These are phyloP conservation scores for Heptranchias perlo DNA, from an alignment of 2,113 vertebrate species.

Conservation along the genomic window DNA sequence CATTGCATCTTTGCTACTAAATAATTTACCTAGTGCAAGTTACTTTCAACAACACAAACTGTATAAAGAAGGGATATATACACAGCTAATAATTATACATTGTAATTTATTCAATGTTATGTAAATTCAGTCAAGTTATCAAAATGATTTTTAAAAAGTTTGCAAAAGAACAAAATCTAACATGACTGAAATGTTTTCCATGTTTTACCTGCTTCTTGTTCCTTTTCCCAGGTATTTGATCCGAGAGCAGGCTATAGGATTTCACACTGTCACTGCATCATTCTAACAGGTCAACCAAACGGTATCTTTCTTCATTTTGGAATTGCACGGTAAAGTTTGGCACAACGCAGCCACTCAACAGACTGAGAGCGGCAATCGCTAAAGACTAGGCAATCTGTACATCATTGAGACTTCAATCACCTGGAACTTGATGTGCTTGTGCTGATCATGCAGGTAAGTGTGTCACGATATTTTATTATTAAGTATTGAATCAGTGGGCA, in stretches of 20 bases:
- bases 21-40: constrained; percentile 13
- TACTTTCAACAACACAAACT: constrained; percentile 6
- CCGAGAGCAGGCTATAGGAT: background rate
- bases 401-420: background rate
- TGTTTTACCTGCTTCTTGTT: background rate
- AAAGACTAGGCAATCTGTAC: background rate
- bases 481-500: background rate
- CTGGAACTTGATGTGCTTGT: background rate
- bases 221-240: background rate
- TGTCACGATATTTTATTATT: background rate
- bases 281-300: background rate
- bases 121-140: background rate
- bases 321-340: background rate
- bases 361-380: background rate
- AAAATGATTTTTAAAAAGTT: background rate
- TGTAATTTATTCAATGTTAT: background rate
- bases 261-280: background rate
- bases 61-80: too few species aligned
- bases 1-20: background rate
- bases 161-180: background rate
- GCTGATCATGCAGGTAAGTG: background rate
- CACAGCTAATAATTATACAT: background rate
- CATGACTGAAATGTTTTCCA: background rate
- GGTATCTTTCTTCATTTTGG: background rate
- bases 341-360: background rate